Evolutionary conservation across 2,888 invertebrate genomes (phyloP).

Genomic region (Clusia tigrina): DNA sequence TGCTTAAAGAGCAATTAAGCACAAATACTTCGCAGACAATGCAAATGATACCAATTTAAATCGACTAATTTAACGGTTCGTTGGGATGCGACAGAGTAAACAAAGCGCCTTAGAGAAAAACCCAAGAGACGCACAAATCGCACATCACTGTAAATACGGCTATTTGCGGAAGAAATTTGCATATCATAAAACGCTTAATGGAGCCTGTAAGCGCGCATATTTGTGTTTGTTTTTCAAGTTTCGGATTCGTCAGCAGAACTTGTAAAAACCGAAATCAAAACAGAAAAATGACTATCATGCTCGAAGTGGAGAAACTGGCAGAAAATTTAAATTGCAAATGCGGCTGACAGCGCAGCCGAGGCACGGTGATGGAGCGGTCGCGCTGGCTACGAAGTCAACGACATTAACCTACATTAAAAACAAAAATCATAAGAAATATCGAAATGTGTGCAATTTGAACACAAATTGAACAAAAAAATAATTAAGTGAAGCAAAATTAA

Average conservation of each 20-base stretch:
- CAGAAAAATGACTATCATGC: background rate
- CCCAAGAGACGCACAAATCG: conserved; percentile 9
- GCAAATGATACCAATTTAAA: background rate
- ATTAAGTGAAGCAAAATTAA: no score
- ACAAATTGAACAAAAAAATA: no score
- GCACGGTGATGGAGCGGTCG: background rate
- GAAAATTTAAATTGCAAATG: background rate
- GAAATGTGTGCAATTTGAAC: background rate
- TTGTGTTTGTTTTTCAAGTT: background rate
- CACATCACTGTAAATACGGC: conserved; percentile 46
- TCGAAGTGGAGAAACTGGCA: background rate
- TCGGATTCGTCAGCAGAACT: background rate
- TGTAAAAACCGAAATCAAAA: no score
- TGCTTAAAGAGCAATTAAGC: background rate
- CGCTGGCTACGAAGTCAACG: conserved; percentile 8
- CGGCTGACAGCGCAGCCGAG: background rate
- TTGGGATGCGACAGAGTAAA: no score
- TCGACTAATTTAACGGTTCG: background rate
- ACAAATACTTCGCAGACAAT: no score
- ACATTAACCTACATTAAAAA: conserved; percentile 38
- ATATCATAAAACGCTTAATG: background rate
- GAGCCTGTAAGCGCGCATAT: background rate
- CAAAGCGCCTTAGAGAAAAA: no score
- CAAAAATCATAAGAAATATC: conserved; percentile 22
- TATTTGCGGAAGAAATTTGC: conserved; percentile 53